Conservation (phyloP, 1,140 invertebrate species). For the Melipona quadrifasciata region DNA sequence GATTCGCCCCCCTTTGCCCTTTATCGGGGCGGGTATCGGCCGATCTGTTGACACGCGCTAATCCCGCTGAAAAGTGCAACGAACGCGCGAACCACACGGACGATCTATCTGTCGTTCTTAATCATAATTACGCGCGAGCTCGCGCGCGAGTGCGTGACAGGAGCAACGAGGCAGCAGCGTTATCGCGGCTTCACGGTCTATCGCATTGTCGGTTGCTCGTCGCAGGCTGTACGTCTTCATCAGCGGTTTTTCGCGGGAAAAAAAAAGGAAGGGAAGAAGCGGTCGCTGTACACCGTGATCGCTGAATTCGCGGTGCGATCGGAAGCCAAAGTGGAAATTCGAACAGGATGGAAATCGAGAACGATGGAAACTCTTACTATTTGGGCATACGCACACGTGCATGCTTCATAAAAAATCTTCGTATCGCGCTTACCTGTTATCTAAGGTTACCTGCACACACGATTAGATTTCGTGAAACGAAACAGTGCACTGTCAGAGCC, state of each 20-base stretch:
- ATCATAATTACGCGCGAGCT: slow-evolving; percentile 36
- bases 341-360: too few species aligned
- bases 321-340: too few species aligned
- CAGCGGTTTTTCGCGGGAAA: slow-evolving; percentile 56
- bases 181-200: slow-evolving; percentile 64
- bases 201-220: slow-evolving; percentile 48
- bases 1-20: neutral
- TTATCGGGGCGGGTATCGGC: neutral
- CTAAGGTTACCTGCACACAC: too few species aligned
- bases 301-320: too few species aligned
- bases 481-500: too few species aligned
- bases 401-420: too few species aligned
- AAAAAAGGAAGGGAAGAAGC: too few species aligned
- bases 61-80: slow-evolving; percentile 1
- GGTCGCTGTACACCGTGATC: too few species aligned
- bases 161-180: slow-evolving; percentile 56
- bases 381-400: neutral
- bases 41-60: neutral
- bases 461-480: too few species aligned
- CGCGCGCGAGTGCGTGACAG: slow-evolving; percentile 36
- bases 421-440: slow-evolving; percentile 6
- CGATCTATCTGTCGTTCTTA: slow-evolving; percentile 26
- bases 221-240: slow-evolving; percentile 60
- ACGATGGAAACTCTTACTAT: too few species aligned
- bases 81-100: neutral